Conservation (phyloP, 2,888 invertebrate genomes). For the Isoperla grammatica region DNA sequence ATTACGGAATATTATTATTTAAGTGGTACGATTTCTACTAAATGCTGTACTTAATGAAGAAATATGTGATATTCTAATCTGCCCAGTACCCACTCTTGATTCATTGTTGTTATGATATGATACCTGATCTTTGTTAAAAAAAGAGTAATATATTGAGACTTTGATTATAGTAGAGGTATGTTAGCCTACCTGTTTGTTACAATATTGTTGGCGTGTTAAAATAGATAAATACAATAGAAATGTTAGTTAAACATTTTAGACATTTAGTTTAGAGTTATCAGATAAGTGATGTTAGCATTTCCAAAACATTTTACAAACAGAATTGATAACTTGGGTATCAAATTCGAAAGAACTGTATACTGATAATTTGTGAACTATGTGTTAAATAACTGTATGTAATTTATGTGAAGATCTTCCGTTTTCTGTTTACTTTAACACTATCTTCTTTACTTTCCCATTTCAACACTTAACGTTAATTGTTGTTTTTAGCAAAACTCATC, state of each 20-base stretch:
- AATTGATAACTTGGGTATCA: no score
- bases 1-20: no score
- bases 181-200: neutral
- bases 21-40: no score
- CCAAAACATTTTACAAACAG: no score
- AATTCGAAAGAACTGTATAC: no score
- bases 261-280: neutral
- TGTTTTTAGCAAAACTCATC: neutral
- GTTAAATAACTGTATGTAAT: no score
- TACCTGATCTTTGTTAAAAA: conserved; percentile 30
- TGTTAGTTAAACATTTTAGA: neutral
- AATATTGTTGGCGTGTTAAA: neutral
- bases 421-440: no score
- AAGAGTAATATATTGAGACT: no score
- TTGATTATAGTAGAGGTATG: neutral
- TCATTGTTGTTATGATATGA: conserved; percentile 24
- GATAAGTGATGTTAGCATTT: no score
- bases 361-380: no score
- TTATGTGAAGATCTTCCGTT: no score
- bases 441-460: neutral
- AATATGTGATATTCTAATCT: conserved; percentile 32
- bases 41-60: conserved; percentile 28
- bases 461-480: neutral
- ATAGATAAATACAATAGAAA: neutral
- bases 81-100: conserved; percentile 31